These are phyloP conservation scores for Bursaphelenchus mucronatus DNA, from an alignment of 1,140 invertebrate species.

Conservation along the genomic window DNA sequence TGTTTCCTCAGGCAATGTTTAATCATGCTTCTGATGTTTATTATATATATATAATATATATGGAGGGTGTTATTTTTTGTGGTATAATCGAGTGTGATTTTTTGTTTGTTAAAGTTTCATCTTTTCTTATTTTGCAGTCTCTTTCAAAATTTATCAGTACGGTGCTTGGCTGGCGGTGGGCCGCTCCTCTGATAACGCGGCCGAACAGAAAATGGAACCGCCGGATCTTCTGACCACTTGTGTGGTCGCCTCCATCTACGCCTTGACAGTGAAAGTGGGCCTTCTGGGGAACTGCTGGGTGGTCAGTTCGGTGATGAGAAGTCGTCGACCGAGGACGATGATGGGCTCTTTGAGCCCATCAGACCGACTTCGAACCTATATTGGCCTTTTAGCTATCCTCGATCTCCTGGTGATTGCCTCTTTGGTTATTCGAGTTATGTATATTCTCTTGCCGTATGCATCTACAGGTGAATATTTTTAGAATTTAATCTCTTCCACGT, in stretches of 20 bases:
- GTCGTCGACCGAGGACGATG: conserved; percentile 9
- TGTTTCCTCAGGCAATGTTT: too few relatives aligned
- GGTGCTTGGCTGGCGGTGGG: too few relatives aligned
- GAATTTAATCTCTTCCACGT: conserved; percentile 9
- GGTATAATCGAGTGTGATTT: too few relatives aligned
- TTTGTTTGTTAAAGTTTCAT: too few relatives aligned
- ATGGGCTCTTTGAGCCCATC: conserved; percentile 18
- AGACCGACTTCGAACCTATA: conserved; percentile 47
- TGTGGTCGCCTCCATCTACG: conserved; percentile 27
- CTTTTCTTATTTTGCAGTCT: too few relatives aligned
- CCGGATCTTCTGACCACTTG: not conserved
- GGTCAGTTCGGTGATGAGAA: conserved; percentile 41
- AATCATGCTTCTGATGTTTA: too few relatives aligned
- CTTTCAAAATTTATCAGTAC: too few relatives aligned
- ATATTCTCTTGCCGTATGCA: conserved; percentile 48
- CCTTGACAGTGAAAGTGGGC: conserved; percentile 36
- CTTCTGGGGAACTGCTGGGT: conserved; percentile 46
- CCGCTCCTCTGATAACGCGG: too few relatives aligned
- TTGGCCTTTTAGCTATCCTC: conserved; percentile 53
- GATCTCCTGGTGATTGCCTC: conserved; percentile 53
- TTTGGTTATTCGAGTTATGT: conserved; percentile 41
- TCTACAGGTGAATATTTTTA: conserved; percentile 35
- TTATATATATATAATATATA: too few relatives aligned
- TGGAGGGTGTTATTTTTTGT: too few relatives aligned
- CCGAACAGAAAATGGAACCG: too few relatives aligned